phyloP scores from a whole-genome alignment of 2,888 invertebrate genomes.

The Yponomeuta cagnagella region DNA sequence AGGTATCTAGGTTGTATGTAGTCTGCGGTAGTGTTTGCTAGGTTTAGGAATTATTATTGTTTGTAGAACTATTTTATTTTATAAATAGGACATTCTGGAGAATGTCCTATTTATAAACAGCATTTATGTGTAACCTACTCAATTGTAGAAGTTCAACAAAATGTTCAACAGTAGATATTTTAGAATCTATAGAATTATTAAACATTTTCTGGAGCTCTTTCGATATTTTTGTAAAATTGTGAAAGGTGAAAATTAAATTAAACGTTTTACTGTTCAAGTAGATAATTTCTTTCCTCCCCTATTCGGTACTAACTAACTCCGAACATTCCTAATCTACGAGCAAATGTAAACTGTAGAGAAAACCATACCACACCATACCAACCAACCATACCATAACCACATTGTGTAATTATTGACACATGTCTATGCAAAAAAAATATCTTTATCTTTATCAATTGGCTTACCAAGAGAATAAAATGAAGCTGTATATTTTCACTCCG shows the following conservation, averaged over 20 bases:
- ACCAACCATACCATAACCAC: too few species aligned
- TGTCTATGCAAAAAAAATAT: too few species aligned
- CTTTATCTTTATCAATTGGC: too few species aligned
- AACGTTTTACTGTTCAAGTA: neutral
- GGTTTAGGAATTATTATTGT: neutral
- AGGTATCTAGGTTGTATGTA: neutral
- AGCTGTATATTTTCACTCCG: too few species aligned
- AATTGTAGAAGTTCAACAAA: neutral
- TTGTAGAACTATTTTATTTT: neutral
- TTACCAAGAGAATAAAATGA: too few species aligned
- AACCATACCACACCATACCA: neutral
- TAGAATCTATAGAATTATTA: too few species aligned
- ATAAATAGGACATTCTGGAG: neutral
- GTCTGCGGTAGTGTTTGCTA: neutral
- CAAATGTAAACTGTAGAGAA: neutral
- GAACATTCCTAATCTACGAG: too few species aligned
- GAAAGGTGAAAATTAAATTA: neutral
- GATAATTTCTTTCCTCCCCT: neutral
- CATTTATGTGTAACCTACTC: neutral
- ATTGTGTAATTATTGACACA: too few species aligned
- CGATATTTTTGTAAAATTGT: conserved; percentile 3
- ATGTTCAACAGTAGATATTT: neutral
- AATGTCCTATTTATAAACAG: neutral
- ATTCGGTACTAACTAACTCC: neutral
- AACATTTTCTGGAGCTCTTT: neutral